Conservation (phyloP, 2,797 vertebrate species). For the Pangasius djambal region DNA sequence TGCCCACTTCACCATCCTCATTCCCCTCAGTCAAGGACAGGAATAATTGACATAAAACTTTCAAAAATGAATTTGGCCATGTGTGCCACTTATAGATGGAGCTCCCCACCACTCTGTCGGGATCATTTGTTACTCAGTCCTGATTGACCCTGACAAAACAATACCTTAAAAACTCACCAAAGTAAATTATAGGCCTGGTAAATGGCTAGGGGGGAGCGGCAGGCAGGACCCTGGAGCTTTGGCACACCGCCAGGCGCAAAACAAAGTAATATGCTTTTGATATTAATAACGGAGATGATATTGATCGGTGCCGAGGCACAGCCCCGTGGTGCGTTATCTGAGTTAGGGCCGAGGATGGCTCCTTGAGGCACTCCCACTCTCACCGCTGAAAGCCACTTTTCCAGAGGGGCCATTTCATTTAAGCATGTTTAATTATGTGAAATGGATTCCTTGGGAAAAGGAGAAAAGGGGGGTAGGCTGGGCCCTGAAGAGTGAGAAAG, state of each 20-base stretch:
- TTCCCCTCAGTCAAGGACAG: slow-evolving; percentile 93
- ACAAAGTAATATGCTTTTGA: slow-evolving; percentile 99
- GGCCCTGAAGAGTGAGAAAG: slow-evolving; percentile 45
- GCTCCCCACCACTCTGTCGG: slow-evolving; percentile 79
- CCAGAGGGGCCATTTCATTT: slow-evolving; percentile 93
- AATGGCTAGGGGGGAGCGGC: slow-evolving; percentile 81
- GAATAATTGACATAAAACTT: slow-evolving; percentile 94
- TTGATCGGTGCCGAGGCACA: slow-evolving; percentile 85
- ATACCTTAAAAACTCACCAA: slow-evolving; percentile 99
- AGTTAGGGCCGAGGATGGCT: slow-evolving; percentile 73
- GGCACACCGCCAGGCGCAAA: slow-evolving; percentile 88
- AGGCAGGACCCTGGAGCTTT: slow-evolving; percentile 70
- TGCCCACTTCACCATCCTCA: slow-evolving; percentile 59
- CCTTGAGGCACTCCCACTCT: slow-evolving; percentile 85
- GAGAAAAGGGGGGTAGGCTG: slow-evolving; percentile 65
- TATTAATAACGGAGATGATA: slow-evolving; percentile 99
- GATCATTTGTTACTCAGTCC: slow-evolving; percentile 97
- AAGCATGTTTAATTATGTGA: slow-evolving; percentile 95
- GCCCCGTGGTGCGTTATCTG: slow-evolving; percentile 62
- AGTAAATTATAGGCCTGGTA: slow-evolving; percentile 98
- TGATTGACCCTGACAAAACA: slow-evolving; percentile 99
- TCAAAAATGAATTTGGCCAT: slow-evolving; percentile 94
- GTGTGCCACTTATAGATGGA: slow-evolving; percentile 81
- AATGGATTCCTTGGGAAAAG: slow-evolving; percentile 85
- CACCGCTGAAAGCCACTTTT: slow-evolving; percentile 91